Base-by-base conservation (phyloP, 1,140 invertebrate species). In the Drosophila simulans region DNA sequence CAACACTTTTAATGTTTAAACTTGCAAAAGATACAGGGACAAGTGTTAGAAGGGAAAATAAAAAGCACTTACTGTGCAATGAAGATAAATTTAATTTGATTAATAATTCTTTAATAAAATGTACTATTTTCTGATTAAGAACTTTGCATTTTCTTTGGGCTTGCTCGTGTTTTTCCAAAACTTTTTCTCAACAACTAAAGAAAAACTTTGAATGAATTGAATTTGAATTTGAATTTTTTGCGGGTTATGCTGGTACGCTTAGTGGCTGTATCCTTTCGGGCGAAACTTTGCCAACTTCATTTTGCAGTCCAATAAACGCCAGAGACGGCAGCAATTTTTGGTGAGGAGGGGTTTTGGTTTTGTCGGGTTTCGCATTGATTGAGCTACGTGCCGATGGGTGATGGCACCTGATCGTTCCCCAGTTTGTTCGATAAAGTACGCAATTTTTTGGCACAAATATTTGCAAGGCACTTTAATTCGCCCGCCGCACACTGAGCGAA, bases 381-480 rank as follows among this genome's bases (percentile, higher is more conserved):
- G 72, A 65, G 63, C 68, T 85, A 85, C 81, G 72, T 84, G 81
- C 70, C 64, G 43, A 85, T 80, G 72, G 77, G 25, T 48, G 68
- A 42, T 56, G 53, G 39, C 58, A 59, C 56, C 54, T 65, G 49
- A 40, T 69, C 37, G 42, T 45, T 22, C 25, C 11, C 43, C 17
- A 10, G n/a, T 15, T 17, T 42, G 3, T 20, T 7, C 27, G 15
- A 17, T 35, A 52, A 68, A 80, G 68, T 73, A 55, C 59, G 46
- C 56, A 65, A 64, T 64, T 56, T 59, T 59, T 63, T 10, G 22
- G 35, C 42, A 65, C 74, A 86, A 86, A 85, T 85, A 81, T 85
- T 86, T 86, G 64, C 64, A 22, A 75, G 53, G 51, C 82, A 81
- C 82, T 85, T 86, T 81, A 77, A 86, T 81, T 81, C 63, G 60